Evolutionary conservation across 2,888 invertebrate species (phyloP).

Genomic region (Cinara cedri): DNA sequence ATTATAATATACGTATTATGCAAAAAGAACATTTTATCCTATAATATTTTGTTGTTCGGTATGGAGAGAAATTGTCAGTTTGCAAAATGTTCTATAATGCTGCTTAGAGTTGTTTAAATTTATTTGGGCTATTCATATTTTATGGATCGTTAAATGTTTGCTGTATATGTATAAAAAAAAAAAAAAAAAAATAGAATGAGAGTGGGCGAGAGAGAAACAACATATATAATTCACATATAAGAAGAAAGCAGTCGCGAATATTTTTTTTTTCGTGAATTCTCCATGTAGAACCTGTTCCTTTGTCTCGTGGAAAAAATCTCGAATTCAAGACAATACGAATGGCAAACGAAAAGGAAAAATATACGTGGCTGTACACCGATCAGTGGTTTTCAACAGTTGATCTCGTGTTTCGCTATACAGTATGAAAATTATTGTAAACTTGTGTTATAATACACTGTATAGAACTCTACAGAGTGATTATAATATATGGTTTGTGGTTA

Average conservation of each 20-base stretch:
- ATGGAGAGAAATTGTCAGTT: slow-evolving; percentile 1
- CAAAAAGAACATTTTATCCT: neutral
- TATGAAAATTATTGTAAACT: slow-evolving; percentile 25
- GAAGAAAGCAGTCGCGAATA: slow-evolving; percentile 55
- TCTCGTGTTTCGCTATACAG: slow-evolving; percentile 18
- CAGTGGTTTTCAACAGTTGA: slow-evolving; percentile 54
- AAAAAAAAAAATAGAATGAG: slow-evolving; percentile 20
- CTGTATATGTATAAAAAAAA: neutral
- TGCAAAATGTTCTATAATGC: slow-evolving; percentile 21
- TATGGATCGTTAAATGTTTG: slow-evolving; percentile 40
- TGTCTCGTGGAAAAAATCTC: slow-evolving; percentile 55
- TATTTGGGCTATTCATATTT: slow-evolving; percentile 49
- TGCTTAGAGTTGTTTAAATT: slow-evolving; percentile 15
- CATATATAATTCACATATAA: slow-evolving; percentile 2
- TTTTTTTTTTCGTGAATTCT: slow-evolving; percentile 47
- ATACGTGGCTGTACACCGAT: slow-evolving; percentile 40
- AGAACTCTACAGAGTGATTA: slow-evolving; percentile 1
- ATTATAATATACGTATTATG: neutral
- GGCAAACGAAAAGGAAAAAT: slow-evolving; percentile 44
- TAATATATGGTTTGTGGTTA: neutral
- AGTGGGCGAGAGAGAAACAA: slow-evolving; percentile 39
- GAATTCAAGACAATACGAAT: slow-evolving; percentile 51
- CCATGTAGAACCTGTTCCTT: slow-evolving; percentile 54
- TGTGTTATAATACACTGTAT: neutral
- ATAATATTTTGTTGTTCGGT: neutral